A percentile compares a stretch with the other conserved stretches of the same genome.
phyloP scores from a whole-genome alignment of 2,113 vertebrate genomes.

The Corythaixoides concolor region DNA sequence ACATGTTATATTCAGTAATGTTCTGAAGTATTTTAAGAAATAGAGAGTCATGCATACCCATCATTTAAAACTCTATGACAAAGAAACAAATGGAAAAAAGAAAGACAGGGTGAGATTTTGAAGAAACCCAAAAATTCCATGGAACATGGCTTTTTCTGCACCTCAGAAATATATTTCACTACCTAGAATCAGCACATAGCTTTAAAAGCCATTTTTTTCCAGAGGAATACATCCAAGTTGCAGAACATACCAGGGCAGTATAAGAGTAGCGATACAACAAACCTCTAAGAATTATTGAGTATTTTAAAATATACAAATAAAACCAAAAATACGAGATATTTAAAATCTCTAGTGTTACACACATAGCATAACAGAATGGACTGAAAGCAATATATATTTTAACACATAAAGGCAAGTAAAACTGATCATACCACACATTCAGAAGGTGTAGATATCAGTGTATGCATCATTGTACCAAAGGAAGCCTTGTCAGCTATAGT shows the following conservation, averaged over 20 bases:
- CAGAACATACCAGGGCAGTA: neutral
- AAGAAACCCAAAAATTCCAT: neutral
- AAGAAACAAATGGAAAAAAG: neutral
- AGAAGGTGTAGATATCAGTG: constrained; percentile 32
- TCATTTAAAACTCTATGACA: neutral
- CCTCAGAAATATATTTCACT: neutral
- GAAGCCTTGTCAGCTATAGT: constrained; percentile 22
- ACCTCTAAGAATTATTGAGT: neutral
- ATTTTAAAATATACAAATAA: neutral
- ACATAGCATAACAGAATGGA: neutral
- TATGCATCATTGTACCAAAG: constrained; percentile 46
- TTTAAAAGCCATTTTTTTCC: neutral
- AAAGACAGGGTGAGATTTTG: neutral
- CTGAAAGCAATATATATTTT: neutral
- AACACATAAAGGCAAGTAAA: neutral
- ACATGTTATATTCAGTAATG: neutral
- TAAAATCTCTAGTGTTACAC: neutral
- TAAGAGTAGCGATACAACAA: neutral
- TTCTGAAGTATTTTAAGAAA: neutral
- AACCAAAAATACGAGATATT: neutral
- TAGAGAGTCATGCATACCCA: neutral
- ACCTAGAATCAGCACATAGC: neutral
- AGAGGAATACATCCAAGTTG: neutral
- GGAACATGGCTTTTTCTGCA: neutral
- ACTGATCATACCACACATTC: constrained; percentile 65